These are phyloP conservation scores for Urocyon cinereoargenteus DNA, from an alignment of 2,797 vertebrate genomes.

Conservation along the genomic window DNA sequence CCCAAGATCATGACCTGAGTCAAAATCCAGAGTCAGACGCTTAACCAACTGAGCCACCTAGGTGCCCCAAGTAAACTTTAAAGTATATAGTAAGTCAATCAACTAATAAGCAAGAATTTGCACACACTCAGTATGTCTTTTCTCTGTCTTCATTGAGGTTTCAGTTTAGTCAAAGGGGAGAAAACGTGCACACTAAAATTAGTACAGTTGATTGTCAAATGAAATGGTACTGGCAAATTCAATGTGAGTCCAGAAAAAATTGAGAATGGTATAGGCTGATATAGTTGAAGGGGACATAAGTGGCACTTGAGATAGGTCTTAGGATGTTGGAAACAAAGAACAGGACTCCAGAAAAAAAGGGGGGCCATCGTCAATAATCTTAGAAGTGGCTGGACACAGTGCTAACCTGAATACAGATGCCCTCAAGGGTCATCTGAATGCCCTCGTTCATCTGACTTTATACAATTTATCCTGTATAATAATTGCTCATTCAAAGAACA, in stretches of 20 bases:
- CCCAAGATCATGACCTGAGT: not conserved
- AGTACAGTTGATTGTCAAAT: not conserved
- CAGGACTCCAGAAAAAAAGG: not conserved
- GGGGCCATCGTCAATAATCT: not conserved
- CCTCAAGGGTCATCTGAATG: not conserved
- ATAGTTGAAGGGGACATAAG: not conserved
- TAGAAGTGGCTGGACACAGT: not conserved
- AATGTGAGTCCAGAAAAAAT: not conserved
- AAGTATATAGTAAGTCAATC: not conserved
- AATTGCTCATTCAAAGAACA: not conserved
- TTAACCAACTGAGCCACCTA: not conserved
- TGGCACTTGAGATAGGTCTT: not conserved
- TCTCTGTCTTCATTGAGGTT: not conserved
- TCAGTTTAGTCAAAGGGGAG: not conserved
- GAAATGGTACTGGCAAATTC: not conserved
- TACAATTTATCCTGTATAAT: not conserved
- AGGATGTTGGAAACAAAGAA: slow-evolving; percentile 11
- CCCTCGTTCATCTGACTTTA: not conserved
- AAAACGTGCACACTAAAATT: not conserved
- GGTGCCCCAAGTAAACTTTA: not conserved
- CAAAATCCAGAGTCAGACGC: not conserved
- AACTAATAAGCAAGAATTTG: not conserved
- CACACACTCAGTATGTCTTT: not conserved
- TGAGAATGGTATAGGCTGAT: not conserved
- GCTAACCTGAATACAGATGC: not conserved